Conservation (phyloP, 1,140 invertebrate genomes). For the Pseudomyrmex cubaensis region DNA sequence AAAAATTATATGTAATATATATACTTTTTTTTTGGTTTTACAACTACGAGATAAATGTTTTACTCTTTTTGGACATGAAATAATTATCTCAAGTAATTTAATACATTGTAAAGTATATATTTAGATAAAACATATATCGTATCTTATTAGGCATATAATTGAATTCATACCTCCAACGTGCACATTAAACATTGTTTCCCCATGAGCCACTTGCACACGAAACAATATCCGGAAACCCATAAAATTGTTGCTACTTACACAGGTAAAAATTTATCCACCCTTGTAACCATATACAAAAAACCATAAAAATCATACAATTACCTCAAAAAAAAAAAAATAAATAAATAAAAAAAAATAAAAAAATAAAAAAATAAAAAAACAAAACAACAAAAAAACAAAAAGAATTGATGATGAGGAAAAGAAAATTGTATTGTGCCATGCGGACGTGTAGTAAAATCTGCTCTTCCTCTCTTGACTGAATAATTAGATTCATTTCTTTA, state of each 20-base stretch:
- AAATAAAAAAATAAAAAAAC: too few relatives aligned
- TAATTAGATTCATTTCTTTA: constrained; percentile 82
- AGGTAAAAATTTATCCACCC: neutral
- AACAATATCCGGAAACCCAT: too few relatives aligned
- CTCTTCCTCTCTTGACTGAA: constrained; percentile 61
- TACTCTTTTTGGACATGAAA: too few relatives aligned
- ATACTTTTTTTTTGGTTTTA: too few relatives aligned
- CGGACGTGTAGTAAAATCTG: constrained; percentile 27
- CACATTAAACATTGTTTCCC: neutral
- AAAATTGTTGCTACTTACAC: constrained; percentile 4
- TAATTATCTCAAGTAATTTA: too few relatives aligned
- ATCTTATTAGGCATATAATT: too few relatives aligned
- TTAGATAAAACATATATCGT: too few relatives aligned
- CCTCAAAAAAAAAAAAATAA: neutral
- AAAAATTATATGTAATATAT: too few relatives aligned
- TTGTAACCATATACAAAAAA: neutral
- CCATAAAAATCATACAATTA: neutral
- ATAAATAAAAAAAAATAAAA: too few relatives aligned
- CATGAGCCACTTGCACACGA: too few relatives aligned
- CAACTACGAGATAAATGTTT: too few relatives aligned
- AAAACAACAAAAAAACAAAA: neutral
- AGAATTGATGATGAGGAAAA: neutral
- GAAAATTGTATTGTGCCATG: neutral
- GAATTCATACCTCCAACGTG: too few relatives aligned
- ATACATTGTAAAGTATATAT: neutral